A percentile compares a stretch with the other conserved stretches of the same genome.
These are phyloP conservation scores for Bibio marci DNA, from an alignment of 2,888 invertebrate species.

Conservation along the genomic window DNA sequence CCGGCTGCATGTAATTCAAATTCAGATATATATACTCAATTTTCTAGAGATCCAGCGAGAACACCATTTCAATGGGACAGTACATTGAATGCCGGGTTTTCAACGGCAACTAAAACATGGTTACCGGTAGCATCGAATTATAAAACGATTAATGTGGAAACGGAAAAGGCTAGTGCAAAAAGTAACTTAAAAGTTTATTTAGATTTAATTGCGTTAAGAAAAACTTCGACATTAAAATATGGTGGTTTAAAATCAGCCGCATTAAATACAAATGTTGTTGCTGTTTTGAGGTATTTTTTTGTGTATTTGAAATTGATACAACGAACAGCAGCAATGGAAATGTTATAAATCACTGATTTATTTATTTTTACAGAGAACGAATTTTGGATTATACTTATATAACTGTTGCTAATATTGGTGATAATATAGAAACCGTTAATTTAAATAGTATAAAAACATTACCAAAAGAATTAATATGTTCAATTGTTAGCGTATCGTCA, in stretches of 20 bases:
- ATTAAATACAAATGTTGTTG: conserved; percentile 23
- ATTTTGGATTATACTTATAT: conserved; percentile 20
- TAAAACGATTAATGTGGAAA: conserved; percentile 36
- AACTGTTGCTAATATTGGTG: conserved; percentile 31
- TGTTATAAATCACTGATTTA: too few relatives aligned
- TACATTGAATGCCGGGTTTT: conserved; percentile 27
- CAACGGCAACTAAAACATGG: conserved; percentile 20
- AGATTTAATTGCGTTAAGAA: conserved; percentile 30
- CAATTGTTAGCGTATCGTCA: conserved; percentile 16
- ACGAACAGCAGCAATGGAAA: too few relatives aligned
- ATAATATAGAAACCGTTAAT: conserved; percentile 22
- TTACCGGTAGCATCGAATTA: conserved; percentile 36
- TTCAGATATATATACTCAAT: conserved; percentile 35
- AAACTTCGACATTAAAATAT: conserved; percentile 20
- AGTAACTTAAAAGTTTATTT: conserved; percentile 45
- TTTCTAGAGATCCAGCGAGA: conserved; percentile 39
- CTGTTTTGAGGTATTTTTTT: conserved; percentile 29
- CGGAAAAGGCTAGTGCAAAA: conserved; percentile 24
- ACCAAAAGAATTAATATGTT: conserved; percentile 16
- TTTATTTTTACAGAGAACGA: too few relatives aligned
- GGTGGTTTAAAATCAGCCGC: conserved; percentile 27
- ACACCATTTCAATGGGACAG: conserved; percentile 37
- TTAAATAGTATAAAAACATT: conserved; percentile 18
- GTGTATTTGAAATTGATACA: too few relatives aligned
- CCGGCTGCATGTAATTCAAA: conserved; percentile 47